These are phyloP conservation scores for Melanotaenia trifasciata DNA, from an alignment of 2,797 vertebrate species.

Conservation along the genomic window DNA sequence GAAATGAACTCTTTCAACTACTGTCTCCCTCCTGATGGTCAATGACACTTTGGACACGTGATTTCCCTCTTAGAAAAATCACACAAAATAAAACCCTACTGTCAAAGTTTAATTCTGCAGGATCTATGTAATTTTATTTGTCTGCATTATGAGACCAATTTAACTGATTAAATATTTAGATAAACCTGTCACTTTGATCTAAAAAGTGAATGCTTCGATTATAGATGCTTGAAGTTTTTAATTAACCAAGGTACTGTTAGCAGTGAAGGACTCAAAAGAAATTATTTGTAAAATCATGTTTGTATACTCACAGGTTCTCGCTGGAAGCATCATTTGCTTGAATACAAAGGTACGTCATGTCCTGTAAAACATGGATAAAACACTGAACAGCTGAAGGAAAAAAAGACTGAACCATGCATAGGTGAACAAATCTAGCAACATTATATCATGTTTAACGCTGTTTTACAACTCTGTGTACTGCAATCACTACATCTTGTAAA, in stretches of 20 bases:
- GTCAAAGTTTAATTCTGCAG: not conserved
- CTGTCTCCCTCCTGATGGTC: slow-evolving; percentile 19
- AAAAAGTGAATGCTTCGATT: not conserved
- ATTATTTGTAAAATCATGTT: slow-evolving; percentile 1
- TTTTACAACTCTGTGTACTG: not conserved
- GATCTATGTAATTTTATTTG: not conserved
- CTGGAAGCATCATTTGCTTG: slow-evolving; percentile 88
- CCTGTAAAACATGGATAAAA: slow-evolving; percentile 76
- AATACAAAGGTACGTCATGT: slow-evolving; percentile 91
- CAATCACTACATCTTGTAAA: not conserved
- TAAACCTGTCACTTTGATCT: not conserved
- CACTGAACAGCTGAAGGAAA: not conserved
- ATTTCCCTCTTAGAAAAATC: not conserved
- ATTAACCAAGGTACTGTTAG: not conserved
- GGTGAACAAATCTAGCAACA: not conserved
- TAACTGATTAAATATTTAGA: not conserved
- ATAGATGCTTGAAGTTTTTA: not conserved
- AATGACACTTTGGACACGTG: slow-evolving; percentile 37
- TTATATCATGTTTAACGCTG: not conserved
- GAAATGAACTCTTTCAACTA: slow-evolving; percentile 60
- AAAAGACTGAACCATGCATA: not conserved
- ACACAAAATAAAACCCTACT: not conserved
- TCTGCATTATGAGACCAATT: not conserved
- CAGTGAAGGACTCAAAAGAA: not conserved
- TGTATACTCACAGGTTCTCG: slow-evolving; percentile 89